phyloP scores from a whole-genome alignment of 2,888 invertebrate genomes.

The Drosophila paramelanica region DNA sequence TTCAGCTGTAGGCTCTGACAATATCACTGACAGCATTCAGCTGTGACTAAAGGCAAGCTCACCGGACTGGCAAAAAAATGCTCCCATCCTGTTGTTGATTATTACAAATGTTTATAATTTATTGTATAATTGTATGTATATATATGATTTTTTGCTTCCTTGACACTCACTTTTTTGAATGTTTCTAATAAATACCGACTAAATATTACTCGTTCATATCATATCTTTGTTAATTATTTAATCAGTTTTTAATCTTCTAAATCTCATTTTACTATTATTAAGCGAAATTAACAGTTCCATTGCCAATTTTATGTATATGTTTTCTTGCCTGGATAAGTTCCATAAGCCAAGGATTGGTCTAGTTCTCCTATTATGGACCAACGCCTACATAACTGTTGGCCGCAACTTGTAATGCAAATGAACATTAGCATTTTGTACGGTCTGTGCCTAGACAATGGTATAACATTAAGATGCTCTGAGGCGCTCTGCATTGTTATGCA shows the following conservation, averaged over 20 bases:
- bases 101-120: too few species aligned
- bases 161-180: too few species aligned
- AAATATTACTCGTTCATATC: too few species aligned
- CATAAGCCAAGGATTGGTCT: conserved; percentile 31
- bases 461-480: conserved; percentile 53
- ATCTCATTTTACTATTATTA: not conserved
- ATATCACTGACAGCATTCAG: too few species aligned
- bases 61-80: too few species aligned
- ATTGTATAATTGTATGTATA: too few species aligned
- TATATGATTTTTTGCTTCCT: too few species aligned
- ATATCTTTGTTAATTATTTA: not conserved
- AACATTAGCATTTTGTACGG: conserved; percentile 66
- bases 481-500: conserved; percentile 64
- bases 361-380: conserved; percentile 30
- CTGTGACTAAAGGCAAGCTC: too few species aligned
- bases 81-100: too few species aligned
- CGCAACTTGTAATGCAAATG: conserved; percentile 65
- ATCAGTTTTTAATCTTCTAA: not conserved
- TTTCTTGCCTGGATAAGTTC: not conserved
- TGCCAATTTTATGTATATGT: not conserved
- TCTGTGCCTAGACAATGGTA: conserved; percentile 59
- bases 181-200: too few species aligned
- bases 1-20: too few species aligned
- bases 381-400: conserved; percentile 55
- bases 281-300: not conserved